Percentiles rank a stretch among this genome's conserved stretches.
phyloP scores from a whole-genome alignment of 2,888 invertebrate species.

The Falcaria lacertinaria region DNA sequence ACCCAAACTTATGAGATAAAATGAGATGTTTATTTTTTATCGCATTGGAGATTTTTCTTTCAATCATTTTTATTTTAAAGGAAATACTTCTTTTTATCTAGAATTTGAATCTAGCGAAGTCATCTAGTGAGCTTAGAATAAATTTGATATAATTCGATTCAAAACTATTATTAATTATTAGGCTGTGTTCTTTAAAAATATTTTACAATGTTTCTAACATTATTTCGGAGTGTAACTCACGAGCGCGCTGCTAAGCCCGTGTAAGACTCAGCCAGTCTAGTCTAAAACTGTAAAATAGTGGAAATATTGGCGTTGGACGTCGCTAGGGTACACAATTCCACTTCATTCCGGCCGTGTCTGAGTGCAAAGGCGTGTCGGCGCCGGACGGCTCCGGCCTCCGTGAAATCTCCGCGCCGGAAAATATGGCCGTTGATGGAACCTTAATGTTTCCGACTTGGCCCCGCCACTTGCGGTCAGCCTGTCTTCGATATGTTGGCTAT shows the following conservation, averaged over 20 bases:
- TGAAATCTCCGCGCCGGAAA: conserved; percentile 71
- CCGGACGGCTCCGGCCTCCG: conserved; percentile 58
- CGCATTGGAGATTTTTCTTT: conserved; percentile 27
- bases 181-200: too few species aligned
- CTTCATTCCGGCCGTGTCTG: conserved; percentile 61
- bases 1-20: conserved; percentile 59
- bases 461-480: conserved; percentile 64
- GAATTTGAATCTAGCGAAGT: too few species aligned
- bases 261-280: conserved; percentile 22
- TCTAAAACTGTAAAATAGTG: conserved; percentile 49
- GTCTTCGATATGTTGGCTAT: conserved; percentile 50
- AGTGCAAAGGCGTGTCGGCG: conserved; percentile 77
- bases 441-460: conserved; percentile 75
- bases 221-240: not conserved
- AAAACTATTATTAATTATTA: too few species aligned
- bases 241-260: not conserved
- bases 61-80: not conserved
- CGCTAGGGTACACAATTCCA: conserved; percentile 60
- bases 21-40: conserved; percentile 57
- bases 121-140: too few species aligned
- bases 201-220: not conserved
- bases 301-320: conserved; percentile 57
- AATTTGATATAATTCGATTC: too few species aligned
- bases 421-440: conserved; percentile 75
- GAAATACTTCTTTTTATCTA: too few species aligned